Percentiles rank a stretch among this genome's conserved stretches.
Evolutionary conservation across 2,113 vertebrate species (phyloP).

Genomic region (Antechinus flavipes): DNA sequence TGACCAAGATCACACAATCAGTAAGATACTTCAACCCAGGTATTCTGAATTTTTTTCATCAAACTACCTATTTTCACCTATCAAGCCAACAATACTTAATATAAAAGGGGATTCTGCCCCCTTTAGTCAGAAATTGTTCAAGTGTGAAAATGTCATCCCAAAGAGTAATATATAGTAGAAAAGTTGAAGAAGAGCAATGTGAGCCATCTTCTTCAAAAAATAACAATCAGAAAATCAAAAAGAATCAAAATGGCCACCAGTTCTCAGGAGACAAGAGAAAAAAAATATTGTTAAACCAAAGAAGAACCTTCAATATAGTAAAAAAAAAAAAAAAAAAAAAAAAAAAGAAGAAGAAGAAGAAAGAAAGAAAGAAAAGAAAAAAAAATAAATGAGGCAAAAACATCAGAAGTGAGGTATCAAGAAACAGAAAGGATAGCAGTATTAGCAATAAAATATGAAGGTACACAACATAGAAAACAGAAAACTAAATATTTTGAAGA

Average conservation of each 20-base stretch:
- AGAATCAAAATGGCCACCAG: neutral
- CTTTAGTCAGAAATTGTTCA: neutral
- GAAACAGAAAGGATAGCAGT: neutral
- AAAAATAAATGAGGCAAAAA: neutral
- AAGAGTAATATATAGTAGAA: neutral
- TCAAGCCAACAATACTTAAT: neutral
- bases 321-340: neutral
- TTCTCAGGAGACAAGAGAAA: neutral
- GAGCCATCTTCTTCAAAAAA: neutral
- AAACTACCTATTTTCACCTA: neutral
- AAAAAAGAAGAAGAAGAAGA: no score
- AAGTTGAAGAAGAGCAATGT: neutral
- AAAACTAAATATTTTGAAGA: neutral
- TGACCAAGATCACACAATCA: neutral
- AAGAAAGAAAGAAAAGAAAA: neutral
- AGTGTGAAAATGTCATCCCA: neutral
- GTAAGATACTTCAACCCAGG: neutral
- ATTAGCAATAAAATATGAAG: neutral
- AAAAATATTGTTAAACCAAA: neutral
- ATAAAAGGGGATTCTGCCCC: no score
- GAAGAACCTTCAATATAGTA: neutral
- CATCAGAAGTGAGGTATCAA: neutral
- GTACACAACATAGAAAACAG: neutral
- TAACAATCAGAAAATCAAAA: neutral
- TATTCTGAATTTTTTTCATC: neutral